A percentile compares a stretch with the other conserved stretches of the same genome.
Evolutionary conservation across 1,140 invertebrate genomes (phyloP).

Genomic region (Ceratina japonica): DNA sequence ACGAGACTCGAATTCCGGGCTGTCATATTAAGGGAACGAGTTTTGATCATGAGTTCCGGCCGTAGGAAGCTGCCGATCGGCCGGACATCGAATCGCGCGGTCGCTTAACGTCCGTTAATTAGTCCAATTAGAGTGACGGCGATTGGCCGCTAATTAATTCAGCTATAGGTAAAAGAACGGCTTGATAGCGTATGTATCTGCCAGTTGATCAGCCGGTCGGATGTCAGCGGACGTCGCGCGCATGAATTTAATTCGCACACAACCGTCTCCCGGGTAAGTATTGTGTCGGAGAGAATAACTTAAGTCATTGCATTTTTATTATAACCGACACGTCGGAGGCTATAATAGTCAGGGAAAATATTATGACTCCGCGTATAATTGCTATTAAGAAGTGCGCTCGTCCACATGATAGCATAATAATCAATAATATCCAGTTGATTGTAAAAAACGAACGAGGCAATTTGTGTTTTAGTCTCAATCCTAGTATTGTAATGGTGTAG

Average conservation of each 20-base stretch:
- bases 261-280: neutral
- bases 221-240: conserved; percentile 46
- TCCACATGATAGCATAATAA: too few relatives aligned
- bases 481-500: too few relatives aligned
- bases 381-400: too few relatives aligned
- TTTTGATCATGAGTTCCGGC: conserved; percentile 23
- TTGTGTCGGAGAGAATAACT: neutral
- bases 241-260: neutral
- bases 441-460: too few relatives aligned
- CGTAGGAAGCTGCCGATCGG: conserved; percentile 18
- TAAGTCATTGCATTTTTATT: neutral
- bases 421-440: too few relatives aligned
- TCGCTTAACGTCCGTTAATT: conserved; percentile 71
- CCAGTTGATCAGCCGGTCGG: conserved; percentile 37
- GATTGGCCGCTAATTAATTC: conserved; percentile 74
- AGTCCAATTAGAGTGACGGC: conserved; percentile 75
- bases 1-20: conserved; percentile 27
- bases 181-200: conserved; percentile 64
- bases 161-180: conserved; percentile 62
- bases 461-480: too few relatives aligned
- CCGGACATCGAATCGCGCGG: conserved; percentile 40
- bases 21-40: conserved; percentile 46
- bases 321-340: too few relatives aligned
- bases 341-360: too few relatives aligned
- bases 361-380: too few relatives aligned